Conservation (phyloP, 2,113 vertebrate species). For the Poeciliopsis prolifica region DNA sequence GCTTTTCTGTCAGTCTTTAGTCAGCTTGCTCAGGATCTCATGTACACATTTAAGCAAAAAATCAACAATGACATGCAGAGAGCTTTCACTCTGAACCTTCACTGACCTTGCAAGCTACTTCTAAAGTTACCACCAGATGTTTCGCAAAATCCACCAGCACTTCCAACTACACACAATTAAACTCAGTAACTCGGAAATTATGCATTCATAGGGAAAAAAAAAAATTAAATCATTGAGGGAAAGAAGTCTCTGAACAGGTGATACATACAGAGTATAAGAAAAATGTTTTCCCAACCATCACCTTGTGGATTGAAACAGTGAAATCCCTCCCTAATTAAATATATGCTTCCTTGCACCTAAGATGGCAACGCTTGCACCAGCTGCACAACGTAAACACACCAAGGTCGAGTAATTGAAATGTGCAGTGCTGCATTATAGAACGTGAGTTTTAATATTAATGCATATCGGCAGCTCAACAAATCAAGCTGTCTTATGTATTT, state of each 20-base stretch:
- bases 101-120: conserved; percentile 49
- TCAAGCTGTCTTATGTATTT: conserved; percentile 31
- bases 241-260: not conserved
- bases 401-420: conserved; percentile 52
- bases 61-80: conserved; percentile 54
- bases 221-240: not conserved
- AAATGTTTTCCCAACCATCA: not conserved
- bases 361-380: conserved; percentile 3
- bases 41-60: conserved; percentile 34
- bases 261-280: not conserved
- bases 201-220: not conserved
- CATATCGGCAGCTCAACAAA: conserved; percentile 15
- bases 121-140: conserved; percentile 18
- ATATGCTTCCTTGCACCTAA: not conserved
- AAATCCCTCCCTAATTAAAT: not conserved
- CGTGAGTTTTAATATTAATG: conserved; percentile 53
- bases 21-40: conserved; percentile 56
- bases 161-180: not conserved
- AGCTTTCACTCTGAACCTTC: conserved; percentile 44
- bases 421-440: conserved; percentile 36
- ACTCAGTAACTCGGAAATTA: not conserved
- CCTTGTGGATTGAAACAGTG: not conserved
- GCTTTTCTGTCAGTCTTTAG: conserved; percentile 42
- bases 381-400: conserved; percentile 25
- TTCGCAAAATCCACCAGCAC: conserved; percentile 3